Evolutionary conservation across 2,888 invertebrate genomes (phyloP), one percentile per base, ranked within the genome.

Genomic region (Luperina nickerlii): DNA sequence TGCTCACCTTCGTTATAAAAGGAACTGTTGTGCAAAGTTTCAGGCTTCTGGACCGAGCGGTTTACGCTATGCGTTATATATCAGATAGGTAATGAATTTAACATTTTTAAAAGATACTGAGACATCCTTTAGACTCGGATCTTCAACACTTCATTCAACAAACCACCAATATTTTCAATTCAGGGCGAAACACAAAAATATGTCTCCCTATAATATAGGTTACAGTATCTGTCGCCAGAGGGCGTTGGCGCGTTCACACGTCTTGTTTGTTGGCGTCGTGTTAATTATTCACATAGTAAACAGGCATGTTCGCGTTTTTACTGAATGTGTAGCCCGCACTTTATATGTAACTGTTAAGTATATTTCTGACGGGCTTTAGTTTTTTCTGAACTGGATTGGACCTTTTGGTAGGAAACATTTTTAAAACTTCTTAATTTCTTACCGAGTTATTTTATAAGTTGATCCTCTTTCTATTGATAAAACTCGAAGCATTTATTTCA

Each of bases 221-320:
- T 90, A 90, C 87, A 85, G 74, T 54, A 77, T 83, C 84, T 86
- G 89, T 86, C 89, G 89, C 89, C 78, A 90, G 88, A 88, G 89
- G 89, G 91, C 88, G 89, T 76, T 82, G 79, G 74, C 88, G 90
- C 91, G 91, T 93, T 95, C 93, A 93, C 95, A 94, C 93, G 91
- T 93, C 93, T 93, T 93, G 94, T 94, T 93, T 94, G 92, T 92
- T 91, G 88, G 89, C 87, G 68, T 72, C 62, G 77, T 67, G 81
- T 95, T 94, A 94, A 94, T 94, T 94, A 95, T 95, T 94, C 94
- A 95, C 80, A 84, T 82, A 87, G 92, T 92, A 94, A 94, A 95
- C 93, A 92, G 88, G 86, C 90, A 88, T 90, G 91, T 87, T 86
- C 89, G 90, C 89, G 90, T 94, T 94, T 94, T 94, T 92, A 92